These are phyloP conservation scores for Phortica okadai DNA, from an alignment of 2,888 invertebrate species.

Conservation along the genomic window DNA sequence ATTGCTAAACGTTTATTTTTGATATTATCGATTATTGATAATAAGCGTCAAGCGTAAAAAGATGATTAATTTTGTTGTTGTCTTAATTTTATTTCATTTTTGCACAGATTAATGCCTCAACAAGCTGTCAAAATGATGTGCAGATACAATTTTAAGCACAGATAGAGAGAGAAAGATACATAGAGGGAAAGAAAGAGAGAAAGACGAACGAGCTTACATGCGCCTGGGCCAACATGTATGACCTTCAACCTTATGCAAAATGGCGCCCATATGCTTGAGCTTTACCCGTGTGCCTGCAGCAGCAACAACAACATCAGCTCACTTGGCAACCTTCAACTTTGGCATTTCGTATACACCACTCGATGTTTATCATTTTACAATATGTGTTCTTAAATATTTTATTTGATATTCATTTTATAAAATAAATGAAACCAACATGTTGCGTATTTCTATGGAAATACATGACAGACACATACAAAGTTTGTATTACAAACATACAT, in stretches of 20 bases:
- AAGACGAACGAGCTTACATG: neutral
- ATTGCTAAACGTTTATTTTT: neutral
- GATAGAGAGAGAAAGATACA: neutral
- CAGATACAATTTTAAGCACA: neutral
- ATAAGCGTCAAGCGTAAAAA: neutral
- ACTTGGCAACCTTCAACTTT: constrained; percentile 36
- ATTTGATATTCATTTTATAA: no score
- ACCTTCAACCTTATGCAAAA: constrained; percentile 22
- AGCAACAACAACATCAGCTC: neutral
- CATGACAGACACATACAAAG: neutral
- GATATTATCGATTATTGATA: constrained; percentile 6
- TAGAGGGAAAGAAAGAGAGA: no score
- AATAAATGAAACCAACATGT: no score
- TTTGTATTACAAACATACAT: constrained; percentile 4
- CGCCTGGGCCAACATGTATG: neutral
- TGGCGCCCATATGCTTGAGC: neutral
- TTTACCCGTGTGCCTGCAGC: neutral
- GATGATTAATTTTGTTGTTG: neutral
- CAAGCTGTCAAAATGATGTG: neutral
- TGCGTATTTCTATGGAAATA: no score
- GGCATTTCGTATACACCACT: constrained; percentile 31
- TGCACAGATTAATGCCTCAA: neutral
- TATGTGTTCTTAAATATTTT: no score
- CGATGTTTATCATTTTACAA: constrained; percentile 28
- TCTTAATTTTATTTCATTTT: no score